These are phyloP conservation scores for Tragelaphus scriptus DNA, from an alignment of 2,113 vertebrate genomes.

Conservation along the genomic window DNA sequence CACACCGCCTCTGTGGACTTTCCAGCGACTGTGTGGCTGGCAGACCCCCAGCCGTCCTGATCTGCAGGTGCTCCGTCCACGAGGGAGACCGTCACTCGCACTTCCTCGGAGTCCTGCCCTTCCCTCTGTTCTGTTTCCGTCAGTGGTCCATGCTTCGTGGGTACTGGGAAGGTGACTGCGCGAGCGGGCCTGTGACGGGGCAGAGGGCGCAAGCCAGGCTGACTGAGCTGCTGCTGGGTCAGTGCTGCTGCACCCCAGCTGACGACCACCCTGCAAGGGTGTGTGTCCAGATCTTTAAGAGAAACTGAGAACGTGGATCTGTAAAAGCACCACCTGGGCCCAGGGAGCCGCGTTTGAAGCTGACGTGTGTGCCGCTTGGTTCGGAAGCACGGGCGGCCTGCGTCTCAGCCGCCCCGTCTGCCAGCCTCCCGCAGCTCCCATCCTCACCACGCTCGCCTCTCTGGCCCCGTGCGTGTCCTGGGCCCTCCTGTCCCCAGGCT, in stretches of 20 bases:
- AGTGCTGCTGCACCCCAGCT: accelerated
- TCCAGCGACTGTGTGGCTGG: accelerated
- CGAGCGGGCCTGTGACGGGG: accelerated
- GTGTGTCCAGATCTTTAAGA: background rate
- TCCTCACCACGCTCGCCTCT: background rate
- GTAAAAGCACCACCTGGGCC: background rate
- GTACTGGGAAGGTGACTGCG: accelerated
- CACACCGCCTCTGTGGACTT: background rate
- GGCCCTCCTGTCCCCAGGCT: background rate
- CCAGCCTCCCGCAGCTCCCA: background rate
- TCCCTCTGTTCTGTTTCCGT: accelerated
- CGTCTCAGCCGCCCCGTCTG: accelerated
- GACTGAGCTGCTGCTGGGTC: background rate
- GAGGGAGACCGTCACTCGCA: accelerated
- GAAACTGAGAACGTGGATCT: background rate
- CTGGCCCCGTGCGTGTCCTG: background rate
- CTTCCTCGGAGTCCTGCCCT: too few species aligned
- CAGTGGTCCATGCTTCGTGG: accelerated
- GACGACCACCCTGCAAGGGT: accelerated
- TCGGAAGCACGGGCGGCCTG: background rate
- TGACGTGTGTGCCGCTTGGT: accelerated
- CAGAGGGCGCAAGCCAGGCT: accelerated
- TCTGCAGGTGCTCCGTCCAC: background rate
- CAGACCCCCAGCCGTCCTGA: background rate
- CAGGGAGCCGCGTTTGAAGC: background rate